Evolutionary conservation across 1,140 invertebrate genomes (phyloP).

Genomic region (Trichonephila inaurata): DNA sequence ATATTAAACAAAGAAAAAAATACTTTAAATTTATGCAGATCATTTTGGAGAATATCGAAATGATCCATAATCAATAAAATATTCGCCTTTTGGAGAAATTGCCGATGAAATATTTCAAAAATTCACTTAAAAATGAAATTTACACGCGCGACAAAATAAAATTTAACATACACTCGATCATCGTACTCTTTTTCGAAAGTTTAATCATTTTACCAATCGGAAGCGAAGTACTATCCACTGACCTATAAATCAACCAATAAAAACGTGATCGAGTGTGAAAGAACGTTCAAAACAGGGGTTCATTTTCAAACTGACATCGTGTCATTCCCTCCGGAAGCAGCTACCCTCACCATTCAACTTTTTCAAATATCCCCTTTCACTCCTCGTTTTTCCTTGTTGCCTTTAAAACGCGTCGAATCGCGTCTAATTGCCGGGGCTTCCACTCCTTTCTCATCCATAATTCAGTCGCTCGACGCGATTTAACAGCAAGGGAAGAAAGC

Average conservation of each 20-base stretch:
- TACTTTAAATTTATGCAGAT: too few relatives aligned
- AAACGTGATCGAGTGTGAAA: not conserved
- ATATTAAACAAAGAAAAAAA: not conserved
- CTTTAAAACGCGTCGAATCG: not conserved
- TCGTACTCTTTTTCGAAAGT: too few relatives aligned
- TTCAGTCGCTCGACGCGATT: not conserved
- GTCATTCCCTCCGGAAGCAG: constrained; percentile 6
- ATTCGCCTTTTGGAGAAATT: too few relatives aligned
- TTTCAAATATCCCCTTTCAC: not conserved
- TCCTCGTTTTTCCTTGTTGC: not conserved
- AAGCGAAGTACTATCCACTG: too few relatives aligned
- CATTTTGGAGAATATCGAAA: too few relatives aligned
- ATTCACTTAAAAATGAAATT: too few relatives aligned
- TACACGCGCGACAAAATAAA: too few relatives aligned
- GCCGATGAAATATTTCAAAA: too few relatives aligned
- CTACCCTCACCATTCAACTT: not conserved
- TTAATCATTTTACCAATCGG: too few relatives aligned
- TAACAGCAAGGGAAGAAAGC: not conserved
- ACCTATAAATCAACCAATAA: not conserved
- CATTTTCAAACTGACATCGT: constrained; percentile 32
- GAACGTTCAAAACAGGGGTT: not conserved
- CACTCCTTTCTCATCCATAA: not conserved
- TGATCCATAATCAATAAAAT: too few relatives aligned
- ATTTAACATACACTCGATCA: too few relatives aligned
- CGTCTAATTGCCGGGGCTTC: not conserved